These are phyloP conservation scores for Lithobius niger DNA, from an alignment of 1,140 invertebrate species.

Conservation along the genomic window DNA sequence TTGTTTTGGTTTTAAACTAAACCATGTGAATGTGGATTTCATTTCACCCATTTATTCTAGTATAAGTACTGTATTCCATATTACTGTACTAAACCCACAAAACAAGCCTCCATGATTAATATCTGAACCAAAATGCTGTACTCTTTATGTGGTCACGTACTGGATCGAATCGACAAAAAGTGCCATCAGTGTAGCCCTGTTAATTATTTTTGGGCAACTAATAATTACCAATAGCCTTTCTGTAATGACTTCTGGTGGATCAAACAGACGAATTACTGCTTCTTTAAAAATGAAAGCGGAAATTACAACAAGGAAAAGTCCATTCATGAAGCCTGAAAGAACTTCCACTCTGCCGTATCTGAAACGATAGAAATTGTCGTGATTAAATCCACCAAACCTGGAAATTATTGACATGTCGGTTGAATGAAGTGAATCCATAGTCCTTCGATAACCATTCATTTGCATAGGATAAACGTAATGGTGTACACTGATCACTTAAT, in stretches of 20 bases:
- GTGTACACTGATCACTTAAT: too few relatives aligned
- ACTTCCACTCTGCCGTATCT: conserved; percentile 44
- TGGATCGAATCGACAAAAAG: conserved; percentile 4
- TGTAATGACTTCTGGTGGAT: conserved; percentile 44
- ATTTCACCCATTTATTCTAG: background rate
- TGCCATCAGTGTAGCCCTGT: background rate
- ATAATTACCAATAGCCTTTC: conserved; percentile 37
- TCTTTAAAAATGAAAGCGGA: conserved; percentile 42
- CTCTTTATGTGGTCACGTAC: background rate
- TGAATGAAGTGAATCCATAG: too few relatives aligned
- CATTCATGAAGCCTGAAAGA: conserved; percentile 45
- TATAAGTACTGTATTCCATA: conserved; percentile 1
- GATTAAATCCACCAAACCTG: too few relatives aligned
- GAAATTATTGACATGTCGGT: too few relatives aligned
- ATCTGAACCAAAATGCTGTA: background rate
- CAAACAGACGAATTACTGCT: conserved; percentile 38
- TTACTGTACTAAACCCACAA: background rate
- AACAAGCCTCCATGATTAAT: conserved; percentile 4
- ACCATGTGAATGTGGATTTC: too few relatives aligned
- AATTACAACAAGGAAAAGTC: conserved; percentile 43
- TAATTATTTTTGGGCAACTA: background rate
- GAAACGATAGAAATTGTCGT: too few relatives aligned
- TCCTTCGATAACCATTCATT: too few relatives aligned
- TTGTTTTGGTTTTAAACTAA: too few relatives aligned
- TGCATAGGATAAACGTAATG: too few relatives aligned